phyloP scores from a whole-genome alignment of 2,113 vertebrate genomes.

The Xenopus tropicalis region UCB_Xtro_10.0 CM004448.2:152918001-152918500 shows the following conservation, averaged over 20 bases:
- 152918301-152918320: not conserved
- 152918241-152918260: slow-evolving; percentile 33
- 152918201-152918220: slow-evolving; percentile 3
- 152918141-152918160: too few species aligned
- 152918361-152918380: not conserved
- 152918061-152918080: too few species aligned
- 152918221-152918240: slow-evolving; percentile 9
- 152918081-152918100: too few species aligned
- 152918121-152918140: too few species aligned
- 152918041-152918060: too few species aligned
- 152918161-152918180: not conserved
- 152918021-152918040: too few species aligned
- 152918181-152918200: not conserved
- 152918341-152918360: not conserved
- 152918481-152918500: too few species aligned
- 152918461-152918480: too few species aligned
- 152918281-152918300: slow-evolving; percentile 8
- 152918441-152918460: too few species aligned
- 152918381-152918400: not conserved
- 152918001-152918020: too few species aligned
- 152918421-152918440: not conserved
- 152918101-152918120: too few species aligned
- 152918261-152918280: slow-evolving; percentile 25
- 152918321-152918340: slow-evolving; percentile 6
- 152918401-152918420: not conserved